Percentiles rank a stretch among this genome's conserved stretches.
phyloP scores from a whole-genome alignment of 2,113 vertebrate species.

The Poeciliopsis retropinna region DNA sequence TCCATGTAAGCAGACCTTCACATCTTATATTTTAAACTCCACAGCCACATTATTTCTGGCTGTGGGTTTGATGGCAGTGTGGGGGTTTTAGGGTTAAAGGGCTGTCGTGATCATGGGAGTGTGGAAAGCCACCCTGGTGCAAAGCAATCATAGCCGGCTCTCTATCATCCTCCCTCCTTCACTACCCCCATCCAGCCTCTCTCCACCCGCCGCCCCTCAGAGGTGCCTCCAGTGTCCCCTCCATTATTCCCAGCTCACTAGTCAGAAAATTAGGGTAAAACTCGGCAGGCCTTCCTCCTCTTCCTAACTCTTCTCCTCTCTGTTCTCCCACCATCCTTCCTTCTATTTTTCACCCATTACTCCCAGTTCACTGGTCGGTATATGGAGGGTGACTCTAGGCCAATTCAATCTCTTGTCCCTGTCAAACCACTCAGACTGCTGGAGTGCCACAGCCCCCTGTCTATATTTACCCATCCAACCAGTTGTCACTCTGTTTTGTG shows the following conservation, averaged over 20 bases:
- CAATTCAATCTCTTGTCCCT: conserved; percentile 69
- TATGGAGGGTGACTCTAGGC: conserved; percentile 72
- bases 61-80: conserved; percentile 24
- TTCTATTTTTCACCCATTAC: conserved; percentile 72
- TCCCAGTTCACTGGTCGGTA: conserved; percentile 72
- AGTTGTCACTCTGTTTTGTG: conserved; percentile 49
- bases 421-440: conserved; percentile 36
- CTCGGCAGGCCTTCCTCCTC: conserved; percentile 30
- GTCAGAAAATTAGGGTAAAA: conserved; percentile 69
- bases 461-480: conserved; percentile 27
- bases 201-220: conserved; percentile 52
- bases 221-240: conserved; percentile 50
- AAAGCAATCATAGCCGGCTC: conserved; percentile 70
- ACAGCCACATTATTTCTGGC: conserved; percentile 8
- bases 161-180: conserved; percentile 65
- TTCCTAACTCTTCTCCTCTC: conserved; percentile 18
- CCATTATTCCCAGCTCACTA: conserved; percentile 73
- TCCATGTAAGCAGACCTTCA: conserved; percentile 17
- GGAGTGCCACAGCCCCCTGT: conserved; percentile 31
- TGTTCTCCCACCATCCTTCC: conserved; percentile 28
- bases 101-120: conserved; percentile 52
- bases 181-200: conserved; percentile 54
- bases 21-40: conserved; percentile 18
- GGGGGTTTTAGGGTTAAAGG: conserved; percentile 45
- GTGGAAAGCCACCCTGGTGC: conserved; percentile 63